Percentiles rank a stretch among this genome's conserved stretches.
These are phyloP conservation scores for Sander lucioperca DNA, from an alignment of 2,113 vertebrate genomes.

Conservation along the genomic window DNA sequence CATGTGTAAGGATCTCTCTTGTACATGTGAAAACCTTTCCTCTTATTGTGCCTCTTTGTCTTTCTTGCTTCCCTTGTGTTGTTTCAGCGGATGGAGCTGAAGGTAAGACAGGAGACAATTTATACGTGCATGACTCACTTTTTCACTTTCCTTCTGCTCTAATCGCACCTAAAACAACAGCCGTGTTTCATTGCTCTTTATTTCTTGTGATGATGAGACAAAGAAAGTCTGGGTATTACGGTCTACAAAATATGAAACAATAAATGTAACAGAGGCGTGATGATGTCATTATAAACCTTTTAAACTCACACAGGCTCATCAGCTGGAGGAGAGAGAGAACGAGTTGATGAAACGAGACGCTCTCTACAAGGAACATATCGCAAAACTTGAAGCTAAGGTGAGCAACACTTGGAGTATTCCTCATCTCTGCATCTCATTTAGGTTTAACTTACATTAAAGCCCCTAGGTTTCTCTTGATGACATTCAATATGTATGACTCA, in stretches of 20 bases:
- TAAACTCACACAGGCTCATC: conserved; percentile 69
- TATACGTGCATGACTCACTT: conserved; percentile 45
- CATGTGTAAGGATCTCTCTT: conserved; percentile 23
- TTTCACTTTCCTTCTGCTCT: conserved; percentile 31
- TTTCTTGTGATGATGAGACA: neutral
- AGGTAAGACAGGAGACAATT: conserved; percentile 70
- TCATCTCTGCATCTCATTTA: neutral
- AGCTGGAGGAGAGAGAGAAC: conserved; percentile 75
- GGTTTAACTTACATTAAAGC: neutral
- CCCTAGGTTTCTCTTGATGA: neutral
- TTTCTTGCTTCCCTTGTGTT: conserved; percentile 42
- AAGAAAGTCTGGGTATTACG: neutral
- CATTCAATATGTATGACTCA: neutral
- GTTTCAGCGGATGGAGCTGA: conserved; percentile 81
- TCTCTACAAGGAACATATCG: conserved; percentile 71
- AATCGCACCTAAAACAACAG: neutral
- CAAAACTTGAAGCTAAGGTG: conserved; percentile 79
- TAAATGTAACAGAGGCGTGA: neutral
- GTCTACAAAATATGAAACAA: neutral
- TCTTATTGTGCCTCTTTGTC: conserved; percentile 54
- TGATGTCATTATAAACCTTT: neutral
- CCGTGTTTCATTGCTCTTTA: neutral
- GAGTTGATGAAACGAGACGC: conserved; percentile 65
- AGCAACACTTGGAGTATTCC: neutral
- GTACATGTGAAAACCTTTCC: conserved; percentile 18